Base-by-base conservation (phyloP, 2,113 vertebrate genomes). In the Diphyllodes magnificus region DNA sequence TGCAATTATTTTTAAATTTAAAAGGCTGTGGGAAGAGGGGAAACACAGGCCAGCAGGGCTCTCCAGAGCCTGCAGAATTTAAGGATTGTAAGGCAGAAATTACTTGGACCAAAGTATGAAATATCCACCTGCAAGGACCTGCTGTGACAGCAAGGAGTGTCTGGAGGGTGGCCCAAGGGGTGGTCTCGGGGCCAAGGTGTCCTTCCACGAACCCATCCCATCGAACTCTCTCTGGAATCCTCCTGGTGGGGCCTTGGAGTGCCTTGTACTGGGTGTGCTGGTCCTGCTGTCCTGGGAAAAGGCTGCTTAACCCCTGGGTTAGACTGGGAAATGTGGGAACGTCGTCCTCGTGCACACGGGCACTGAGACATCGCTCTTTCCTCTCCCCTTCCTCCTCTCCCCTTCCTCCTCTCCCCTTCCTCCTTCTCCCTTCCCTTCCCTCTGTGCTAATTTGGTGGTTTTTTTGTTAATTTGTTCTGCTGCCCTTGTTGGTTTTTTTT, bases 401-500 rank as follows among this genome's bases (percentile, higher is more conserved):
- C 7, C 24, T 23, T 4, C 30, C 30, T 7, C 39, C 25, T 47
- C 6, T 20, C 6, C n/a, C 7, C 24, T 23, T 4, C 30, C 30
- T 7, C 39, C 18, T 22, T 13, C 35, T 33, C 59, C 57, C 21
- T 25, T 10, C 28, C 47, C 61, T 44, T 30, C n/a, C 6, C 31
- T 21, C 40, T 33, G 1, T 44, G 40, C 37, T 47, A 47, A 22
- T 47, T 47, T 47, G 45, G 45, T 16, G 20, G 9, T 12, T 47
- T 47, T 13, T 22, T 47, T 73, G 10, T 96, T 94, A 82, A 94
- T 95, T 71, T 91, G 24, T 83, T 86, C 76, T 95, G 50, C 81
- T 91, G n/a, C 94, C 94, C 17, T 57, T 95, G 25, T 88, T 88
- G 13, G 13, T 84, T 33, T 75, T 44, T 73, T 69, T 91, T 85